Evolutionary conservation across 2,888 invertebrate genomes (phyloP), one percentile per base, ranked within the genome.

Genomic region (Platycheirus albimanus): DNA sequence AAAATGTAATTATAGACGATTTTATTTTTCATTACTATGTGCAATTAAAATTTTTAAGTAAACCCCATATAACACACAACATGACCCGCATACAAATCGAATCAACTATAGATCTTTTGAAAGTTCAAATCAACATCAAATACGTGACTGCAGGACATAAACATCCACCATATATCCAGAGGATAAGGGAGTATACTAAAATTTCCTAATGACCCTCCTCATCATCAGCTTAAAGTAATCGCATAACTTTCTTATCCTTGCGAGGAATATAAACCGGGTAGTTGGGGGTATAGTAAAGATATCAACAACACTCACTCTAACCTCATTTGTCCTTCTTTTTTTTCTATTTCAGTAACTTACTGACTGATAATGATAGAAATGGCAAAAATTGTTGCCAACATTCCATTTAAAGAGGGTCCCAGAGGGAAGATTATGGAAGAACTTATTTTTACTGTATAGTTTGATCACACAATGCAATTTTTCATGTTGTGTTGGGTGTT

Each of bases 101-200:
- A 6, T 52, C 52, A n/a, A n/a, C n/a, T 15, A 51, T 43, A 30
- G 30, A 51, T 66, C 66, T 3, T 45, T 49, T 28, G 30, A 52
- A 33, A 17, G 33, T 36, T 36, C 54, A 38, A 13, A 28, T 38
- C 38, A 41, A 54, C 70, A 41, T 51, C 49, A 41, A 74, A 54
- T 75, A 80, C 80, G 80, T 80, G 80, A 80, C 70, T 75, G 15
- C 36, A 51, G 69, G 41, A 38, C 58, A 80, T 75, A 70, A 70
- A 70, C 56, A 70, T 70, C 51, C 41, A 64, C 70, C 30, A 70
- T 38, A n/a, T n/a, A n/a, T n/a, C n/a, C n/a, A n/a, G n/a, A 41
- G 30, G n/a, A 63, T n/a, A n/a, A n/a, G n/a, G 33, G 1, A 15
- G 51, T 8, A 17, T 52, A 56, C 56, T 70, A 54, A 70, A 75